Conservation (phyloP, 2,113 vertebrate species). For the Garra rufa region DNA sequence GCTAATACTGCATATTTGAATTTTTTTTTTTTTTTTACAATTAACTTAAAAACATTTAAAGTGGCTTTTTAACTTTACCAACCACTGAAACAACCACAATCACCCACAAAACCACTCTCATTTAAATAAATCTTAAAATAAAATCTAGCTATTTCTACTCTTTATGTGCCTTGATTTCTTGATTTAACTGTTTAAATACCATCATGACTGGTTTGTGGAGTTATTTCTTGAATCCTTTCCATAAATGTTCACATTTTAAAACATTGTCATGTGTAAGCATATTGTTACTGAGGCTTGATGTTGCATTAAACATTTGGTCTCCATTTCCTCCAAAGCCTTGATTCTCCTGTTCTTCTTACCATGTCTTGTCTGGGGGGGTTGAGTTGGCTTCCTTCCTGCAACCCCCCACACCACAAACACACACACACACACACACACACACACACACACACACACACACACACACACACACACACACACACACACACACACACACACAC, state of each 20-base stretch:
- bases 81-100: neutral
- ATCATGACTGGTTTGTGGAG: neutral
- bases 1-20: neutral
- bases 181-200: neutral
- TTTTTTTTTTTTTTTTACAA: neutral
- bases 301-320: slow-evolving; percentile 8
- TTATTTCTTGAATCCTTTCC: neutral
- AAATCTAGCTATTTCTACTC: neutral
- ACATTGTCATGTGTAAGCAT: neutral
- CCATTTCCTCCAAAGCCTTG: slow-evolving; percentile 19
- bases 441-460: slow-evolving; percentile 66
- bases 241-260: neutral
- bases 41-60: neutral
- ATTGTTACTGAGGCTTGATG: neutral
- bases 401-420: slow-evolving; percentile 66
- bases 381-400: slow-evolving; percentile 75
- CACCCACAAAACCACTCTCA: neutral
- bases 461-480: slow-evolving; percentile 65
- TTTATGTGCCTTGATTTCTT: neutral
- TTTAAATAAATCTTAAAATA: neutral
- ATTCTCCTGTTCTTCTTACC: neutral
- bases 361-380: slow-evolving; percentile 59
- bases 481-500: slow-evolving; percentile 58
- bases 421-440: slow-evolving; percentile 62
- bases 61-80: neutral